Conservation (phyloP, 2,888 invertebrate species). For the Oegoconia quadripuncta region DNA sequence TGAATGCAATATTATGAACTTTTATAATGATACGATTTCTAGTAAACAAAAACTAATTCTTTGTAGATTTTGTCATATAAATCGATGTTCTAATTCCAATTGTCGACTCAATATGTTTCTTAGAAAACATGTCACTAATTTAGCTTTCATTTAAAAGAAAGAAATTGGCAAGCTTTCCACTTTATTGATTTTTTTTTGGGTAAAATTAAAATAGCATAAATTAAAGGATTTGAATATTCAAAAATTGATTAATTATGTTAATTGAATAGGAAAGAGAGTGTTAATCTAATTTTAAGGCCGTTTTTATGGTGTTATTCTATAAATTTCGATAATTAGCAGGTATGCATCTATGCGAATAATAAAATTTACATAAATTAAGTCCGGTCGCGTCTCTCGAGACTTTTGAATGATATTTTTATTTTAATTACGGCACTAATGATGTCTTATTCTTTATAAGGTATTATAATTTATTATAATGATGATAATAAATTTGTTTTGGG, state of each 20-base stretch:
- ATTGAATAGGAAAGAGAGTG: neutral
- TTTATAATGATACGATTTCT: too few species aligned
- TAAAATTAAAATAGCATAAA: too few species aligned
- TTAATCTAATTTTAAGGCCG: neutral
- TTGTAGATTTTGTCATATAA: too few species aligned
- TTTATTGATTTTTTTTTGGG: too few species aligned
- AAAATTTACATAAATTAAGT: neutral
- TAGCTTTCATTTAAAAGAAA: neutral
- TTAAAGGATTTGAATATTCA: neutral
- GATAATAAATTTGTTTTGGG: neutral
- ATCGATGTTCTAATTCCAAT: too few species aligned
- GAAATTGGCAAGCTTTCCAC: too few species aligned
- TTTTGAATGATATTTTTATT: neutral
- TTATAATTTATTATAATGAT: neutral
- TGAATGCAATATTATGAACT: too few species aligned
- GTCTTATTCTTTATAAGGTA: neutral
- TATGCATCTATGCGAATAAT: neutral
- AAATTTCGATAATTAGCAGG: neutral
- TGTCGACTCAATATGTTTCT: too few species aligned
- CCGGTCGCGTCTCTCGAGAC: neutral
- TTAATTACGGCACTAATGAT: neutral
- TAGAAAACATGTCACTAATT: too few species aligned
- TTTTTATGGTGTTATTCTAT: neutral
- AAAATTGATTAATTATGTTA: neutral
- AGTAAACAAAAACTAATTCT: too few species aligned